Evolutionary conservation across 2,888 invertebrate genomes (phyloP), one percentile per base, ranked within the genome.

Genomic region (Andrena dorsata): DNA sequence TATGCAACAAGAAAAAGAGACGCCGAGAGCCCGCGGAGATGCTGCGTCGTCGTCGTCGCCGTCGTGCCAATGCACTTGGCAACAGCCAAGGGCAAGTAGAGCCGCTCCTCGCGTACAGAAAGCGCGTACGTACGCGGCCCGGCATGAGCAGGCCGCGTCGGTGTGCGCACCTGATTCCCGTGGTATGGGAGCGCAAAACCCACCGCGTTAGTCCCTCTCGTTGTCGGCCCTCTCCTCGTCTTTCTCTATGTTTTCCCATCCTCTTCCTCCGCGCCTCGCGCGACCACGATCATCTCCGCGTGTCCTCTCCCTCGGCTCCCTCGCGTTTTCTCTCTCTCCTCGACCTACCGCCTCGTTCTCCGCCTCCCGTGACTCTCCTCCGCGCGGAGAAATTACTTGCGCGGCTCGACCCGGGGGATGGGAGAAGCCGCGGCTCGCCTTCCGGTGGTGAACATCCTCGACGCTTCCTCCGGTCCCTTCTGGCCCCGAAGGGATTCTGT

Each of bases 1-100:
- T 87, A 90, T 89, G 87, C 88, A 90, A 89, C 76, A 90, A 90
- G 89, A 90, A 88, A 83, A 87, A 85, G 60, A 64, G 66, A 71
- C 35, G 56, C 60, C 1, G 23, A 23, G 23, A 56, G 23, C 23
- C 78, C 75, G 63, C 64, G 75, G 85, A 80, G 88, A 89, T 88
- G 88, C 87, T 89, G 90, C 88, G 83, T 80, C 83, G 80, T 53
- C 56, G 78, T 77, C 64, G 63, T 41, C 69, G 69, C 65, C 63
- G 70, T 66, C 86, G 83, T 91, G 91, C 88, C 90, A 91, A 90
- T 91, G 92, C 92, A 91, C 92, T 92, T 91, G 87, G 91, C 89
- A 91, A 91, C 91, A 91, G 90, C 90, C 92, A 92, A 91, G 91
- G 92, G 90, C 90, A 89, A 85, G 82, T 81, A 69, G 80, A 75